Conservation (phyloP, 1,140 invertebrate genomes). For the Drosophila willistoni region DNA sequence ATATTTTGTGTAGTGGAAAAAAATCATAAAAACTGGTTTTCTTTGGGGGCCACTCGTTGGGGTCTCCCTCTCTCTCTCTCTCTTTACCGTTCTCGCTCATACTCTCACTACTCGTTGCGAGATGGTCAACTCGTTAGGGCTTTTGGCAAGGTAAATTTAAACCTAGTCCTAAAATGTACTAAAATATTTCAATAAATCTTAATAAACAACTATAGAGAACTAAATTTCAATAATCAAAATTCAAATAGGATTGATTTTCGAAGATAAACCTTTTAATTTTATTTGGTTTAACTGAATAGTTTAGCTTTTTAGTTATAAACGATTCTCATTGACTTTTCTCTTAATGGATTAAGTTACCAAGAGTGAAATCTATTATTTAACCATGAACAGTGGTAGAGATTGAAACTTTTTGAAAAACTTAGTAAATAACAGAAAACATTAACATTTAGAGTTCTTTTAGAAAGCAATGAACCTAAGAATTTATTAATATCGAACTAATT, state of each 20-base stretch:
- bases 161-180: not conserved
- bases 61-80: slow-evolving; percentile 12
- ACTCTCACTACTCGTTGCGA: slow-evolving; percentile 50
- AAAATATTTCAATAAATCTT: slow-evolving; percentile 36
- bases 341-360: too few species aligned
- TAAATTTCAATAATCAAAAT: not conserved
- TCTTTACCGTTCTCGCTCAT: not conserved
- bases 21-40: slow-evolving; percentile 11
- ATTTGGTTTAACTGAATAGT: too few species aligned
- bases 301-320: too few species aligned
- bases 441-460: too few species aligned
- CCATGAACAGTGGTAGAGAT: too few species aligned
- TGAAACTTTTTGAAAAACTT: too few species aligned
- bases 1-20: not conserved
- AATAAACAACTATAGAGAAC: slow-evolving; percentile 22
- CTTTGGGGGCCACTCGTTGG: slow-evolving; percentile 4
- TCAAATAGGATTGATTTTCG: too few species aligned
- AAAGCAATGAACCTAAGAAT: too few species aligned
- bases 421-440: too few species aligned
- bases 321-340: not conserved
- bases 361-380: too few species aligned
- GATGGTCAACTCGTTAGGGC: slow-evolving; percentile 55
- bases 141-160: slow-evolving; percentile 64
- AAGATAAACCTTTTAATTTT: too few species aligned
- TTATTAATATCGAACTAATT: too few species aligned